Conservation (phyloP, 2,113 vertebrate species). For the Puffinus mauretanicus region DNA sequence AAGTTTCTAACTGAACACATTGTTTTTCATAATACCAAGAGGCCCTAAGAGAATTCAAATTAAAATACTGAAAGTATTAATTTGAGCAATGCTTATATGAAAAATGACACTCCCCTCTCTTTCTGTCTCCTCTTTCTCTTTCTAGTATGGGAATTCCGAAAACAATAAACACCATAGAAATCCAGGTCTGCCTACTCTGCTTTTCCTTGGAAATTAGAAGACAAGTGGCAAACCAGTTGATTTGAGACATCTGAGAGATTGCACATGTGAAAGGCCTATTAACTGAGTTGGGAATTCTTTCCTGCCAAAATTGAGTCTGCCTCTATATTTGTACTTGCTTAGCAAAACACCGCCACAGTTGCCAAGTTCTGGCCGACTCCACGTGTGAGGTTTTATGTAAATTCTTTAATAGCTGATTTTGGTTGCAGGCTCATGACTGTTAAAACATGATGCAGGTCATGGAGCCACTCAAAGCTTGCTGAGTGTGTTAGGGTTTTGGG, state of each 20-base stretch:
- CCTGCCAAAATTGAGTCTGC: constrained; percentile 31
- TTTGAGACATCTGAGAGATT: constrained; percentile 22
- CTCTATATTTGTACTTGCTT: constrained; percentile 50
- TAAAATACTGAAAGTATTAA: neutral
- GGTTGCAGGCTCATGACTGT: constrained; percentile 3
- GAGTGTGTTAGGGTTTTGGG: neutral
- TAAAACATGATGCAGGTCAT: neutral
- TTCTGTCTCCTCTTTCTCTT: neutral
- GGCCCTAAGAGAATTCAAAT: neutral
- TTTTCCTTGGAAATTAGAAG: constrained; percentile 12
- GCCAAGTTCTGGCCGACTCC: constrained; percentile 42
- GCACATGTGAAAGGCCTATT: neutral
- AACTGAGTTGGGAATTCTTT: constrained; percentile 26
- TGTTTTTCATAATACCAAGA: neutral
- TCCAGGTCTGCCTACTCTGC: neutral
- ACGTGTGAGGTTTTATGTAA: constrained; percentile 50
- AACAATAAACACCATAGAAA: neutral
- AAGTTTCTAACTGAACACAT: neutral
- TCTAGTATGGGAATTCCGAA: neutral
- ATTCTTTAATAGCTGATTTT: constrained; percentile 48
- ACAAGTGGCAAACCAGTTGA: constrained; percentile 9
- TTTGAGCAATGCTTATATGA: neutral
- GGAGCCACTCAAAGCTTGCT: neutral
- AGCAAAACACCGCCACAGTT: neutral
- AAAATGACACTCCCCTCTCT: neutral